These are phyloP conservation scores for Cuculus canorus DNA, from an alignment of 2,797 vertebrate species.

Conservation along the genomic window DNA sequence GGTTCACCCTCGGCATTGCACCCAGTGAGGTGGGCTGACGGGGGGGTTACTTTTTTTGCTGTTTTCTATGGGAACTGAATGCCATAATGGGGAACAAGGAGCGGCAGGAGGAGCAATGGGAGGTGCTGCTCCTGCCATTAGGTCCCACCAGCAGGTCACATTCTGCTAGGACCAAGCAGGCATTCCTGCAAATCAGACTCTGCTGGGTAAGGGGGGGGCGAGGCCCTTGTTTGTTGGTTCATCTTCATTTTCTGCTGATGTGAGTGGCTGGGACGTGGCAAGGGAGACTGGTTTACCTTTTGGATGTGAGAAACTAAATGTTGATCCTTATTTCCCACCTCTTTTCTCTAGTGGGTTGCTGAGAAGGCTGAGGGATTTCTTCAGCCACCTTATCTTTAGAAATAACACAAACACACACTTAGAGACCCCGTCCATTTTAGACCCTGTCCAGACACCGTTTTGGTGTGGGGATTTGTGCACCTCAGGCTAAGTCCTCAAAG, in stretches of 20 bases:
- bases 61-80: constrained; percentile 76
- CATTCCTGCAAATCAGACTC: constrained; percentile 15
- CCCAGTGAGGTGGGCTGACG: constrained; percentile 57
- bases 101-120: constrained; percentile 32
- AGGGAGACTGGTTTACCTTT: constrained; percentile 58
- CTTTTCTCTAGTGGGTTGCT: constrained; percentile 57
- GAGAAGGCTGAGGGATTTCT: constrained; percentile 60
- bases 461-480: constrained; percentile 37
- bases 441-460: constrained; percentile 11
- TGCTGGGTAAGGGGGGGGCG: neutral
- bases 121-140: constrained; percentile 3
- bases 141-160: neutral
- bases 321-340: constrained; percentile 40
- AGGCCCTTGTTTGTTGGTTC: constrained; percentile 57
- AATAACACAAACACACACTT: constrained; percentile 15
- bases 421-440: constrained; percentile 24
- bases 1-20: constrained; percentile 47
- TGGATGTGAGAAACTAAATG: constrained; percentile 28
- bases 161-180: neutral
- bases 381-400: constrained; percentile 54
- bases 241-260: constrained; percentile 61
- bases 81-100: constrained; percentile 69
- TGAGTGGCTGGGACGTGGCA: constrained; percentile 47
- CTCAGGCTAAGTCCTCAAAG: constrained; percentile 42
- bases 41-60: constrained; percentile 64